These are phyloP conservation scores for Brenthis daphne DNA, from an alignment of 2,888 invertebrate genomes.

Conservation along the genomic window DNA sequence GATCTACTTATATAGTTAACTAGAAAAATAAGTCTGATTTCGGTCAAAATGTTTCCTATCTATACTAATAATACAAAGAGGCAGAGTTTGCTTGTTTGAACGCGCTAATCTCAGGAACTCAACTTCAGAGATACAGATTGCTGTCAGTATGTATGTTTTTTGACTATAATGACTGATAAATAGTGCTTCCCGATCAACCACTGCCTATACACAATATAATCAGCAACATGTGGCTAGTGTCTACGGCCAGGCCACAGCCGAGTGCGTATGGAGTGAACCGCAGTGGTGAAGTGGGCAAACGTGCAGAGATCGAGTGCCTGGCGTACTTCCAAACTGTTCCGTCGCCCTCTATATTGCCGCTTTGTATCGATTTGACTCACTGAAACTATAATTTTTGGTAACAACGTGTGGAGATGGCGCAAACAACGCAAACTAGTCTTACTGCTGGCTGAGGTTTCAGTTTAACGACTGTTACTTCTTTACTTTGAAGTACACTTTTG, in stretches of 20 bases:
- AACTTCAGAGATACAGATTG: too few relatives aligned
- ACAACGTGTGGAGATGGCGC: conserved; percentile 39
- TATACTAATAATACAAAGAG: too few relatives aligned
- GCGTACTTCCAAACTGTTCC: conserved; percentile 65
- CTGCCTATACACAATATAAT: conserved; percentile 20
- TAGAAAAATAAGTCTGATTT: too few relatives aligned
- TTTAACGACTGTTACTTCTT: conserved; percentile 23
- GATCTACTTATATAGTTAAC: too few relatives aligned
- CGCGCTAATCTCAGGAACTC: too few relatives aligned
- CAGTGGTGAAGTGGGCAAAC: conserved; percentile 40
- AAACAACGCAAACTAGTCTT: conserved; percentile 34
- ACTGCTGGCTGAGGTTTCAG: conserved; percentile 22
- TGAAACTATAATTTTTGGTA: conserved; percentile 52
- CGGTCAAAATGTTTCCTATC: too few relatives aligned
- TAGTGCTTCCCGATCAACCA: not conserved
- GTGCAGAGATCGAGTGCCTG: conserved; percentile 62
- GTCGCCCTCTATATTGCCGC: conserved; percentile 56
- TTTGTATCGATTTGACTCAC: conserved; percentile 72
- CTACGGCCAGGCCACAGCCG: conserved; percentile 32
- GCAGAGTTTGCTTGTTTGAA: too few relatives aligned
- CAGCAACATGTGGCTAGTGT: conserved; percentile 32
- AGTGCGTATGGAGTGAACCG: conserved; percentile 34
- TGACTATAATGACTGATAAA: too few relatives aligned
- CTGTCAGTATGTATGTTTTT: too few relatives aligned
- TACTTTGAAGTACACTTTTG: conserved; percentile 16